Base-by-base conservation (phyloP, 1,140 invertebrate species). In the Temnothorax nylanderi region DNA sequence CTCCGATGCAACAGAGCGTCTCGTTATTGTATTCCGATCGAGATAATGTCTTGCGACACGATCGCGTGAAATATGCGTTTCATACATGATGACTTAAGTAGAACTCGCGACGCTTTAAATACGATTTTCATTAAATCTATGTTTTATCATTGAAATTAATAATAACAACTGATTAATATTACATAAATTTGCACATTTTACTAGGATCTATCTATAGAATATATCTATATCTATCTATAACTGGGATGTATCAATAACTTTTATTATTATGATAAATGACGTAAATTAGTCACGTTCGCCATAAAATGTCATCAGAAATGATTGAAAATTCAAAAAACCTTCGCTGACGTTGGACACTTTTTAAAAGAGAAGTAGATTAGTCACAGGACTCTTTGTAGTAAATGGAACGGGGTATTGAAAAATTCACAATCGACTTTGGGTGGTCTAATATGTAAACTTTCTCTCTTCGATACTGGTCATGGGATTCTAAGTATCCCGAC, bases 391-490 rank as follows among this genome's bases (percentile, higher is more conserved):
- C 18, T 44, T 41, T 16, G 2, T 26, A 26, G 26, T 26, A 26
- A 26, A 41, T 1, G 3, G 32, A 37, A n/a, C 13, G 51, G 10
- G 21, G 0, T 26, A 13, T 44, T 37, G 34, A 37, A 34, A 81
- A 71, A 71, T 44, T 49, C 13, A 37, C 26, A 1, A 44, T 32
- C 7, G 44, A 77, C 41, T 58, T 71, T 89, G 87, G 90, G 87
- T 92, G 91, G 91, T 90, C 91, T 49, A 2, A 1, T 6, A 54
- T 32, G 62, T 44, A 77, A 78, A 78, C 54, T 65, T 54, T 56
- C 41, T 56, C 56, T 62, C n/a, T n/a, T 56, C 21, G 44, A n/a
- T 56, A 58, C 74, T 81, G 37, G 32, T 87, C 84, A 56, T 67
- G 56, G 85, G 74, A 34, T 75, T 71, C 76, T 69, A 32, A 74